Conservation (phyloP, 2,888 invertebrate species). For the Megaustenia siamemsis region DNA sequence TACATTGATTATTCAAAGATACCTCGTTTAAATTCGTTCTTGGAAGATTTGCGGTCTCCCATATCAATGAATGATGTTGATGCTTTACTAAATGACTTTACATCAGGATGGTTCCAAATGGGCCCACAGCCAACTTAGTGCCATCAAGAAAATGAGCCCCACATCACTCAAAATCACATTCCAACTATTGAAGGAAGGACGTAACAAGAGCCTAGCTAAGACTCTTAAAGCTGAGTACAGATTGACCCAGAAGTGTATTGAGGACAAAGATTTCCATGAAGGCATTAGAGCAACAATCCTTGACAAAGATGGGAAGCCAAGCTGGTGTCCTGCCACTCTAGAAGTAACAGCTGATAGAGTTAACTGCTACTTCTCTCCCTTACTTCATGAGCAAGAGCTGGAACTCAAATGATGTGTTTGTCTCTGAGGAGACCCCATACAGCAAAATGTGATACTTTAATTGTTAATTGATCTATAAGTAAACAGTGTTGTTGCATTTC, state of each 20-base stretch:
- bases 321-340: constrained; percentile 25
- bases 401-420: constrained; percentile 25
- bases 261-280: constrained; percentile 82
- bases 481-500: too few relatives aligned
- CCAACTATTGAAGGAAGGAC: constrained; percentile 88
- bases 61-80: constrained; percentile 9
- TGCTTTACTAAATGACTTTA: constrained; percentile 26
- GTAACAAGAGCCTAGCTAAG: constrained; percentile 87
- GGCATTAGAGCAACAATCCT: constrained; percentile 80
- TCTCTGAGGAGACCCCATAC: too few relatives aligned
- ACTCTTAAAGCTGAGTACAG: constrained; percentile 95
- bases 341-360: constrained; percentile 40
- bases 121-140: constrained; percentile 87
- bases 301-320: constrained; percentile 39
- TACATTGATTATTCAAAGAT: constrained; percentile 44
- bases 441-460: too few relatives aligned
- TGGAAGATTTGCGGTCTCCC: constrained; percentile 6
- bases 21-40: constrained; percentile 23
- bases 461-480: too few relatives aligned
- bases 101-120: constrained; percentile 90
- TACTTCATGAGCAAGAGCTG: constrained; percentile 23
- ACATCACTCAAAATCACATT: constrained; percentile 94
- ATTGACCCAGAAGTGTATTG: constrained; percentile 84
- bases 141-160: constrained; percentile 91
- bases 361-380: constrained; percentile 43